These are phyloP conservation scores for Diacarnus erythraeanus DNA, from an alignment of 37 sponge, comb jelly and placozoan species.

Conservation along the genomic window DNA sequence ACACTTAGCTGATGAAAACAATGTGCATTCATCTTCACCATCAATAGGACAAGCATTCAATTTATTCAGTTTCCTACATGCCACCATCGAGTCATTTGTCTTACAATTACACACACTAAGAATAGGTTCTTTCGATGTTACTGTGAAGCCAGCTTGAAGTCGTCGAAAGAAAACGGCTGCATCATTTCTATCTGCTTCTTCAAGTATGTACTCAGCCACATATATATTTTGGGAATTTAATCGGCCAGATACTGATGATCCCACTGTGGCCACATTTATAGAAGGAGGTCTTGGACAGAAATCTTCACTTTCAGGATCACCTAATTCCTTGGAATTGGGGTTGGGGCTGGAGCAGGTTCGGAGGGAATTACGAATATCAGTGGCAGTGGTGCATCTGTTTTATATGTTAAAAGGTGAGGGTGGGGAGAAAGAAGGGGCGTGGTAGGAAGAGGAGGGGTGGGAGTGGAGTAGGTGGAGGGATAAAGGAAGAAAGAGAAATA, in stretches of 20 bases:
- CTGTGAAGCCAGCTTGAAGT: constrained; percentile 43
- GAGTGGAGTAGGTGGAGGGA: not conserved
- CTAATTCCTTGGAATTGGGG: no score
- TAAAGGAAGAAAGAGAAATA: not conserved
- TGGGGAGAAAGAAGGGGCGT: not conserved
- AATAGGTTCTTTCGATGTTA: constrained; percentile 20
- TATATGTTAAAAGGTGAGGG: not conserved
- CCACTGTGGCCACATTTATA: not conserved
- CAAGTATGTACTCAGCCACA: constrained; percentile 63
- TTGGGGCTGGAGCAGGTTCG: constrained; percentile 23
- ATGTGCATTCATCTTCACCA: no score
- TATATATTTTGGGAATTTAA: constrained; percentile 38
- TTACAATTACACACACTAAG: constrained; percentile 40
- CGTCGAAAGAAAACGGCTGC: constrained; percentile 32
- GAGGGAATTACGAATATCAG: not conserved
- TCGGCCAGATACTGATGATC: constrained; percentile 3
- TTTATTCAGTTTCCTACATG: no score
- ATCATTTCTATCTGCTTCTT: not conserved
- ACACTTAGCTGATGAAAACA: no score
- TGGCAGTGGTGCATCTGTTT: constrained; percentile 36
- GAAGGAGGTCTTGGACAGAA: constrained; percentile 68
- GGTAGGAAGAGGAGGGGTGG: not conserved
- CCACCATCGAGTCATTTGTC: not conserved
- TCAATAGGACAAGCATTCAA: no score
- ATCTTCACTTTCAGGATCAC: no score